A percentile compares a stretch with the other conserved stretches of the same genome.
These are phyloP conservation scores for Oreohelix idahoensis DNA, from an alignment of 1,140 invertebrate genomes.

Conservation along the genomic window DNA sequence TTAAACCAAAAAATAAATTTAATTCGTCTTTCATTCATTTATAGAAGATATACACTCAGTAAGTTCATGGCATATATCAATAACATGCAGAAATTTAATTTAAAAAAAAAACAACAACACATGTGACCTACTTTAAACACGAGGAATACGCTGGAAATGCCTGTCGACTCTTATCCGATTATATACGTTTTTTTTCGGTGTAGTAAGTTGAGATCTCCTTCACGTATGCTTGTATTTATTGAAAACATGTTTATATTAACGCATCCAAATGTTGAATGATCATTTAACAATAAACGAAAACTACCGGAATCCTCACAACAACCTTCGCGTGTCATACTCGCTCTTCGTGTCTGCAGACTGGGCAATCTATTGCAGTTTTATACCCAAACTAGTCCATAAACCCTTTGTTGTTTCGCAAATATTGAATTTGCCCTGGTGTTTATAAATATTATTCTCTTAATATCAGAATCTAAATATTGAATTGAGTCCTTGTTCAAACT, in stretches of 20 bases:
- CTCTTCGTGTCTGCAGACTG: background rate
- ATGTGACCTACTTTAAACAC: background rate
- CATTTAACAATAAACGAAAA: background rate
- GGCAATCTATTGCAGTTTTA: constrained; percentile 15
- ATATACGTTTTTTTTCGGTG: too few species aligned
- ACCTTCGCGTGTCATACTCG: background rate
- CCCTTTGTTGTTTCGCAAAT: constrained; percentile 43
- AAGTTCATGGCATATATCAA: too few species aligned
- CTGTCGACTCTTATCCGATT: too few species aligned
- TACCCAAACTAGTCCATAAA: constrained; percentile 26
- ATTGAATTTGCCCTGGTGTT: constrained; percentile 40
- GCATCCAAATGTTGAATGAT: too few species aligned
- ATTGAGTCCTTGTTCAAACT: constrained; percentile 35
- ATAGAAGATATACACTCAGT: too few species aligned
- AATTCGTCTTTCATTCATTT: too few species aligned
- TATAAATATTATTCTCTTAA: constrained; percentile 44
- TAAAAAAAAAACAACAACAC: too few species aligned
- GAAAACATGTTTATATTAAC: too few species aligned
- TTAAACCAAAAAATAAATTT: too few species aligned
- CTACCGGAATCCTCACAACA: background rate
- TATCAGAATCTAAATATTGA: constrained; percentile 44
- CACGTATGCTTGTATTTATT: too few species aligned
- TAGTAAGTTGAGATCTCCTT: too few species aligned
- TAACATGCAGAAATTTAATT: too few species aligned
- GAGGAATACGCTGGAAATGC: background rate